phyloP scores from a whole-genome alignment of 2,797 vertebrate species.

The Rhodeus uyekii region DNA sequence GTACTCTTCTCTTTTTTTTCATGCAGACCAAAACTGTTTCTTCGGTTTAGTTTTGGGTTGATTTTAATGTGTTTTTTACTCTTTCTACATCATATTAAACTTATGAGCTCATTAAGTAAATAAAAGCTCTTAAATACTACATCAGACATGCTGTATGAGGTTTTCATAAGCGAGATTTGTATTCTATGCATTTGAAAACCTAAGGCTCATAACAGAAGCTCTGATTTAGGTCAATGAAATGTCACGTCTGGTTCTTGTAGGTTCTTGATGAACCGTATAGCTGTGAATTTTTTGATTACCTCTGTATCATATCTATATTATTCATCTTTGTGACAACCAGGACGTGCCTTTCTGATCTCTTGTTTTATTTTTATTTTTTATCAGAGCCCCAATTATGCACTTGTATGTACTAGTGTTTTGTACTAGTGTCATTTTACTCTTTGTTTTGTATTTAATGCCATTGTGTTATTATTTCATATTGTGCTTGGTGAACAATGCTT shows the following conservation, averaged over 20 bases:
- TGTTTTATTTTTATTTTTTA: slow-evolving; percentile 50
- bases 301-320: slow-evolving; percentile 64
- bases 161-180: not conserved
- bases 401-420: slow-evolving; percentile 73
- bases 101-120: not conserved
- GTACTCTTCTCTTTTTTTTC: no score
- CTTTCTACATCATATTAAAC: not conserved
- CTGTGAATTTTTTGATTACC: slow-evolving; percentile 73
- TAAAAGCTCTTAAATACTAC: not conserved
- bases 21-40: not conserved
- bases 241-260: slow-evolving; percentile 60
- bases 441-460: slow-evolving; percentile 42
- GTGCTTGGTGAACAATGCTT: slow-evolving; percentile 71
- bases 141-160: not conserved
- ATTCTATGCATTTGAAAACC: not conserved
- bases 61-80: not conserved
- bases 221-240: slow-evolving; percentile 66
- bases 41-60: not conserved
- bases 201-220: slow-evolving; percentile 1
- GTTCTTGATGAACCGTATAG: slow-evolving; percentile 66
- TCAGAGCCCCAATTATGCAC: slow-evolving; percentile 75
- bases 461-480: slow-evolving; percentile 54
- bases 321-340: slow-evolving; percentile 51
- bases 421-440: slow-evolving; percentile 51
- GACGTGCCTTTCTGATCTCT: slow-evolving; percentile 58